Conservation (phyloP, 2,797 vertebrate species). For the Dendrocincla fuliginosa region DNA sequence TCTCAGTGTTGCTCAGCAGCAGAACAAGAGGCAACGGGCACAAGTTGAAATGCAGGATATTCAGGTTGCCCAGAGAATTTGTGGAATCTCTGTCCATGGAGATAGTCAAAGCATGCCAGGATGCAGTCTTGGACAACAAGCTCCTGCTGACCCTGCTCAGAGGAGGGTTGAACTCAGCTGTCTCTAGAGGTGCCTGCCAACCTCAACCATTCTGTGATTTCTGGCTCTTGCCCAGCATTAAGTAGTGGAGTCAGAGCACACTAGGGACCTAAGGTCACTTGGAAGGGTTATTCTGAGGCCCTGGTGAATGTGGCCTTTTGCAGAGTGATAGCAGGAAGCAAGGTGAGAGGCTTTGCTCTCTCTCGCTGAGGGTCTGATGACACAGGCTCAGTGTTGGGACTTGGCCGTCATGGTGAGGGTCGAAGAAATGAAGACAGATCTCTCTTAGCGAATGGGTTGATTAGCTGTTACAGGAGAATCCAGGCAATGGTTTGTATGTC, state of each 20-base stretch:
- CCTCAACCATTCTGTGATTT: not conserved
- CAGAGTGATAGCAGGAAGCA: not conserved
- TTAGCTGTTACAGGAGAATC: not conserved
- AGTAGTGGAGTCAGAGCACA: not conserved
- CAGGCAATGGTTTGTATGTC: not conserved
- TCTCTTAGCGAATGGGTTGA: not conserved
- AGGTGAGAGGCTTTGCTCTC: not conserved
- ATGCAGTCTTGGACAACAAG: not conserved
- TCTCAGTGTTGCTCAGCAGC: slow-evolving; percentile 5
- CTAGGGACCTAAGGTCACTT: not conserved
- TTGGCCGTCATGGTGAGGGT: not conserved
- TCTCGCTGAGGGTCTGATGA: not conserved
- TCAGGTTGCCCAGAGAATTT: not conserved
- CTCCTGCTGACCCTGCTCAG: not conserved
- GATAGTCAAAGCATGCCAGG: not conserved
- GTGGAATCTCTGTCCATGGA: not conserved
- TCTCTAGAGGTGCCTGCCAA: not conserved
- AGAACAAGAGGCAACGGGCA: not conserved
- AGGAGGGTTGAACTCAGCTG: not conserved
- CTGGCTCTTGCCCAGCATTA: not conserved
- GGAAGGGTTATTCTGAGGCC: not conserved
- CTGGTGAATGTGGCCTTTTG: not conserved
- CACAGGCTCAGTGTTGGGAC: not conserved
- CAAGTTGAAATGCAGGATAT: not conserved
- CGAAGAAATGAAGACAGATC: not conserved